These are phyloP conservation scores for Ochotona princeps DNA, from an alignment of 2,113 vertebrate genomes.

Conservation along the genomic window DNA sequence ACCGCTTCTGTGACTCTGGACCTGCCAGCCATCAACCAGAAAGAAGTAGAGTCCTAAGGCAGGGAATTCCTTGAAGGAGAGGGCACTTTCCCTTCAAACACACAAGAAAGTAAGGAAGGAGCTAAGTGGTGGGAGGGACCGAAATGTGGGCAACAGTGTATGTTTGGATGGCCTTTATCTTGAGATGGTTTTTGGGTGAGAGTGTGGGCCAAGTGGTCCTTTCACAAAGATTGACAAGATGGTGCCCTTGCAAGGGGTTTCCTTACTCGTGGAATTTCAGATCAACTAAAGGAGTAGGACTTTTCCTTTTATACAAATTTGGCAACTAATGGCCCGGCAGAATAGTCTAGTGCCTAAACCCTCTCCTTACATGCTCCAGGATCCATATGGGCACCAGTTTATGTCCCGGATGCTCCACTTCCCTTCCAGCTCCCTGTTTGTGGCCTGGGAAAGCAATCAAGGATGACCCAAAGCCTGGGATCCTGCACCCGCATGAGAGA, in stretches of 20 bases:
- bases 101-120: neutral
- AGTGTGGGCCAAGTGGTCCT: neutral
- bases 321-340: neutral
- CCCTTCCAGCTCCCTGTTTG: too few relatives aligned
- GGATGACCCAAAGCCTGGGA: too few relatives aligned
- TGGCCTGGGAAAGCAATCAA: too few relatives aligned
- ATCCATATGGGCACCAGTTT: too few relatives aligned
- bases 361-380: too few relatives aligned
- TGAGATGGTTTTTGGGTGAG: neutral
- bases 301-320: neutral
- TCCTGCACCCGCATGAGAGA: too few relatives aligned
- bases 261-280: neutral
- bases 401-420: too few relatives aligned
- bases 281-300: neutral
- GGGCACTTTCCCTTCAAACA: neutral
- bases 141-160: neutral
- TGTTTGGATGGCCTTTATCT: neutral
- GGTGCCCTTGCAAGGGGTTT: neutral
- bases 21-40: neutral
- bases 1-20: neutral
- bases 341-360: too few relatives aligned
- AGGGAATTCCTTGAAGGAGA: neutral
- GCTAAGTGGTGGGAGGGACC: too few relatives aligned
- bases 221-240: neutral
- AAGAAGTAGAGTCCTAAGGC: neutral